phyloP scores from a whole-genome alignment of 2,113 vertebrate species.

The Megaceryle torquata region DNA sequence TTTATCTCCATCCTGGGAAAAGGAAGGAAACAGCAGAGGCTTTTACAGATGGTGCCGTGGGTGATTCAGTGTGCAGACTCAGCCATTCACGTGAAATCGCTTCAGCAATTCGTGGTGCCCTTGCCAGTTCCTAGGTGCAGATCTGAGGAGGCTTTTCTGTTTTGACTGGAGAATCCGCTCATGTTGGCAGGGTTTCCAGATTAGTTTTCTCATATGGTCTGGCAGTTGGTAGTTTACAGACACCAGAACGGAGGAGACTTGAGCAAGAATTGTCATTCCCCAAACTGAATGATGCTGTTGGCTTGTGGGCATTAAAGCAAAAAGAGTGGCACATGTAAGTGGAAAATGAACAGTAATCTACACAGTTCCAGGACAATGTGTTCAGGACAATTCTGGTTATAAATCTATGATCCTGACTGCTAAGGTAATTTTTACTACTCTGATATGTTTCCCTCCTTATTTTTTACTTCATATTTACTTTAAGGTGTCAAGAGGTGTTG shows the following conservation, averaged over 20 bases:
- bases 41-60: neutral
- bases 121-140: slow-evolving; percentile 15
- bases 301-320: neutral
- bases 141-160: slow-evolving; percentile 9
- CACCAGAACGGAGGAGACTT: neutral
- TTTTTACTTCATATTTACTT: neutral
- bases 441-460: neutral
- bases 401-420: neutral
- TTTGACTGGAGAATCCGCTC: slow-evolving; percentile 38
- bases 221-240: neutral
- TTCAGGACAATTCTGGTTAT: neutral
- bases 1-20: neutral
- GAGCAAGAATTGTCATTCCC: neutral
- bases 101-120: neutral
- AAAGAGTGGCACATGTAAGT: neutral
- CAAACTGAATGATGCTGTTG: neutral
- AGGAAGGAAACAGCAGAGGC: neutral
- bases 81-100: neutral
- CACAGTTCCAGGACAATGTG: neutral
- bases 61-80: neutral
- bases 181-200: neutral
- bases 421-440: neutral
- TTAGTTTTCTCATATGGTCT: slow-evolving; percentile 10
- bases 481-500: neutral
- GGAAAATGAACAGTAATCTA: neutral